phyloP scores from a whole-genome alignment of 2,113 vertebrate genomes.

The Oenanthe oenanthe region DNA sequence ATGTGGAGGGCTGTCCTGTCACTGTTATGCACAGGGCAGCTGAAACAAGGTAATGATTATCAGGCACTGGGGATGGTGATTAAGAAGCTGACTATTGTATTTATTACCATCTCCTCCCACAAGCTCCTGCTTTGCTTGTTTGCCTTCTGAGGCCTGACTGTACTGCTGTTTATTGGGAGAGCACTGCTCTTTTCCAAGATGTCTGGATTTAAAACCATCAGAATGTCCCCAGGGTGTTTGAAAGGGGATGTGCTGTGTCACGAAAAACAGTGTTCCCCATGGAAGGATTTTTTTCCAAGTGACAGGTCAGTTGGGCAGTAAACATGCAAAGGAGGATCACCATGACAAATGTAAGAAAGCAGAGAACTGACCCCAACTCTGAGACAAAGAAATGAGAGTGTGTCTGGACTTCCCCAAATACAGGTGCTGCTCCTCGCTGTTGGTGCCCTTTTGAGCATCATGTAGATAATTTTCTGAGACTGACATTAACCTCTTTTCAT shows the following conservation, averaged over 20 bases:
- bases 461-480: background rate
- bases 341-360: background rate
- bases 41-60: background rate
- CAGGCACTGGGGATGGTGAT: background rate
- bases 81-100: background rate
- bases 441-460: background rate
- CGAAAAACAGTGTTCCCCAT: background rate
- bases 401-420: background rate
- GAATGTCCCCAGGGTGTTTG: background rate
- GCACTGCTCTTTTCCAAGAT: background rate
- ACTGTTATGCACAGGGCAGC: background rate
- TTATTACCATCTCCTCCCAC: conserved; percentile 17
- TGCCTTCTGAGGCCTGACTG: background rate
- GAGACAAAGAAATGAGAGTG: background rate
- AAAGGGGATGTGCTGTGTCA: background rate
- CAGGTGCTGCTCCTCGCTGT: background rate
- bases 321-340: background rate
- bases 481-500: background rate
- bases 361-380: background rate
- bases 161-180: background rate
- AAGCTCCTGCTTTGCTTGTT: background rate
- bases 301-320: background rate
- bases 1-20: background rate
- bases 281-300: background rate
- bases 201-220: conserved; percentile 10